Evolutionary conservation across 2,888 invertebrate species (phyloP).

Genomic region (Anorthoa munda): DNA sequence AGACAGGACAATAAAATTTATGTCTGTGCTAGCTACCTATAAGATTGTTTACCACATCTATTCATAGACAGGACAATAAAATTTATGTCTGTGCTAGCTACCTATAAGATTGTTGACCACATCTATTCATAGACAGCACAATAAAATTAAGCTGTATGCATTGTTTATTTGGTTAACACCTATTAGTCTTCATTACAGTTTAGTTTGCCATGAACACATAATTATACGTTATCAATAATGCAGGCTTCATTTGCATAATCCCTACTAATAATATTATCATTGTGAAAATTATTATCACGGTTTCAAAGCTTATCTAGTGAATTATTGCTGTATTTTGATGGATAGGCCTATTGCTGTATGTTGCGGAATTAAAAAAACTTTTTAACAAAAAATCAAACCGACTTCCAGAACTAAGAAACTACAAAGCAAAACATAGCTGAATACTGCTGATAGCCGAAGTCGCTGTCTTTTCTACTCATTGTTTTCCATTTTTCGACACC

Average conservation of each 20-base stretch:
- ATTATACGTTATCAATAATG: constrained; percentile 25
- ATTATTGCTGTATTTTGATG: constrained; percentile 11
- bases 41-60: too few species aligned
- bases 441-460: too few species aligned
- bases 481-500: too few species aligned
- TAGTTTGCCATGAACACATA: constrained; percentile 9
- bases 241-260: constrained; percentile 32
- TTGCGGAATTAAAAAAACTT: too few species aligned
- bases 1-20: too few species aligned
- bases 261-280: constrained; percentile 25
- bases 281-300: constrained; percentile 5
- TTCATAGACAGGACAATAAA: too few species aligned
- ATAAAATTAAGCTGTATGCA: background rate
- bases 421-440: too few species aligned
- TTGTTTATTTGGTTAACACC: constrained; percentile 7
- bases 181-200: constrained; percentile 14
- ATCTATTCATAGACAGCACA: background rate
- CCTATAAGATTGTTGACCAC: background rate
- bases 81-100: too few species aligned
- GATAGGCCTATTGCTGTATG: background rate
- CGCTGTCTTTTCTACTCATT: too few species aligned
- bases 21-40: too few species aligned
- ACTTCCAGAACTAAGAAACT: too few species aligned
- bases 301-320: constrained; percentile 10
- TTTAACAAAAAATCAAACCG: too few species aligned